These are phyloP conservation scores for Gasterosteus nipponicus DNA, from an alignment of 2,113 vertebrate genomes.

Conservation along the genomic window DNA sequence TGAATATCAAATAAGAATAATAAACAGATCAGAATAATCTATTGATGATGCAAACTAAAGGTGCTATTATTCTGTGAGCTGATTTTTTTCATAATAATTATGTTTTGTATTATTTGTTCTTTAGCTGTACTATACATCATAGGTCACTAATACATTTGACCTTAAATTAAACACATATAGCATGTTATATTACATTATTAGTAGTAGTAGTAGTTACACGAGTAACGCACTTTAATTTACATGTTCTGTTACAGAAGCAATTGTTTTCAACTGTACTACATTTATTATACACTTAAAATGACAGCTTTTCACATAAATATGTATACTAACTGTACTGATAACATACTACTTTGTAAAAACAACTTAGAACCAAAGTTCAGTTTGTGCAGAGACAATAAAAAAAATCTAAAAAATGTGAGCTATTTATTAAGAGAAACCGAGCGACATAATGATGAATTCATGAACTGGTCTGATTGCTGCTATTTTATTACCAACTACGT, in stretches of 20 bases:
- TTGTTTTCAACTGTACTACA: neutral
- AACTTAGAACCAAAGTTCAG: too few relatives aligned
- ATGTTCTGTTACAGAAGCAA: too few relatives aligned
- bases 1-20: too few relatives aligned
- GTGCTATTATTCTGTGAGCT: neutral
- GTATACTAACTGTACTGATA: neutral
- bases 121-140: neutral
- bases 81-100: neutral
- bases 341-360: neutral
- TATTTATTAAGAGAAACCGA: neutral
- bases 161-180: neutral
- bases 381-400: neutral
- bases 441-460: too few relatives aligned
- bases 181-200: neutral
- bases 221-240: too few relatives aligned
- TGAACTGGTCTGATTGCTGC: too few relatives aligned
- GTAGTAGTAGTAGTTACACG: too few relatives aligned
- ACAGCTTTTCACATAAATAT: neutral
- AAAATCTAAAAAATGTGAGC: neutral
- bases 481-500: too few relatives aligned
- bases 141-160: too few relatives aligned
- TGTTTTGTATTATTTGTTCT: neutral
- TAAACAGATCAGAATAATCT: too few relatives aligned
- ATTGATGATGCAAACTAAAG: neutral
- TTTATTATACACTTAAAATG: neutral